A percentile compares a stretch with the other conserved stretches of the same genome.
These are phyloP conservation scores for Plecturocebus donacophilus DNA, from an alignment of 2,113 vertebrate species.

Conservation along the genomic window DNA sequence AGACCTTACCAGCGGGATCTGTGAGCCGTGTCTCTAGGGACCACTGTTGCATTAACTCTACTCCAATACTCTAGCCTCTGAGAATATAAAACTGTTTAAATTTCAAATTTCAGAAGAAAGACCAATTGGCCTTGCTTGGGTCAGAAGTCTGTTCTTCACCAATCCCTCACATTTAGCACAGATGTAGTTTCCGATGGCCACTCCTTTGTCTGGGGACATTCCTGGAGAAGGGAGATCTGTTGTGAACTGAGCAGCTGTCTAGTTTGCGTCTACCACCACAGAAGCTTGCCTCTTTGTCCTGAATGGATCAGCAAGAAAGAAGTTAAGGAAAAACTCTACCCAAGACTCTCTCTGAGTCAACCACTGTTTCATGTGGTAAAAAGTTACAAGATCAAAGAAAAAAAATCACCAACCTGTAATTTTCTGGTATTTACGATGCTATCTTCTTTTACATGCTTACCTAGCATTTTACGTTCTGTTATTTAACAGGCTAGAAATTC, in stretches of 20 bases:
- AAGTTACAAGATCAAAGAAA: conserved; percentile 73
- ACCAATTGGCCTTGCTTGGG: not conserved
- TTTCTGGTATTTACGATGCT: conserved; percentile 78
- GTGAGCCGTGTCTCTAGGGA: not conserved
- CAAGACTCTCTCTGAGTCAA: not conserved
- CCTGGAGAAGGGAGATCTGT: not conserved
- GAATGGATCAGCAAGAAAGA: not conserved
- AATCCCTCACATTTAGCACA: not conserved
- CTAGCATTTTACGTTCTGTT: conserved; percentile 82
- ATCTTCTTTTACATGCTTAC: conserved; percentile 81
- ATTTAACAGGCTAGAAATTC: conserved; percentile 81
- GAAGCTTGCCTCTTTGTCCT: not conserved
- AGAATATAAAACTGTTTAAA: not conserved
- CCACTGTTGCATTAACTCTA: not conserved
- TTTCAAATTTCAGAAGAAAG: conserved; percentile 25
- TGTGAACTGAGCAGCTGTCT: not conserved
- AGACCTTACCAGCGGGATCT: not conserved
- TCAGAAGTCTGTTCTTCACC: not conserved
- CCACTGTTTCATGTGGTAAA: conserved; percentile 54
- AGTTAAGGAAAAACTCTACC: conserved; percentile 17
- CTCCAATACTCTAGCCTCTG: not conserved
- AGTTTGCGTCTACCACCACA: not conserved
- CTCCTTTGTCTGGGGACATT: not conserved
- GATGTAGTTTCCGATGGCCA: not conserved
- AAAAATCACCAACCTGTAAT: conserved; percentile 75